A percentile compares a stretch with the other conserved stretches of the same genome.
Conservation (phyloP, 1,140 invertebrate genomes). For the Drosophila fuyamai region DNA sequence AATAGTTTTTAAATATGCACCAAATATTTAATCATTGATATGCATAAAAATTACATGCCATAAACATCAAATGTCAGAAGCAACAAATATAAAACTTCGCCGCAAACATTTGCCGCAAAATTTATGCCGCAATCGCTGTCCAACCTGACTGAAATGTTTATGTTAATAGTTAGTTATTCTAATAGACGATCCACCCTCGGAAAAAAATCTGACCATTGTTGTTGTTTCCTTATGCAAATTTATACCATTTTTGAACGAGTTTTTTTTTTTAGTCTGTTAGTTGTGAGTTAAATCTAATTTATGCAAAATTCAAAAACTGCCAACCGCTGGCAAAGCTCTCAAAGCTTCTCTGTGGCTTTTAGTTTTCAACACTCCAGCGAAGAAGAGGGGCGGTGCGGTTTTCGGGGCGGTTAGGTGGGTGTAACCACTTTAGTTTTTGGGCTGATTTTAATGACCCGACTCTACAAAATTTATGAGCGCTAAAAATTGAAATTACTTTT, state of each 20-base stretch:
- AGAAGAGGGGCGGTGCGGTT: not conserved
- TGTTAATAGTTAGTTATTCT: slow-evolving; percentile 71
- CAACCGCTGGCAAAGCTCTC: slow-evolving; percentile 55
- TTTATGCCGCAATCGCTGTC: slow-evolving; percentile 76
- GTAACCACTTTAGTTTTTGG: slow-evolving; percentile 59
- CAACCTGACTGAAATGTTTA: slow-evolving; percentile 66
- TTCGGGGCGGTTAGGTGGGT: slow-evolving; percentile 17
- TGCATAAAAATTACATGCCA: slow-evolving; percentile 31
- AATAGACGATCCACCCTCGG: slow-evolving; percentile 42
- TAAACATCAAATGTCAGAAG: slow-evolving; percentile 52
- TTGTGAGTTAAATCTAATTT: slow-evolving; percentile 72
- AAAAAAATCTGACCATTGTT: slow-evolving; percentile 23
- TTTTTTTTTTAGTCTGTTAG: slow-evolving; percentile 26
- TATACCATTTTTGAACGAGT: slow-evolving; percentile 45
- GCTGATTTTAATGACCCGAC: slow-evolving; percentile 68
- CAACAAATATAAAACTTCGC: slow-evolving; percentile 38
- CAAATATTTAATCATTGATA: slow-evolving; percentile 43
- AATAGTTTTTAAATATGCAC: slow-evolving; percentile 64
- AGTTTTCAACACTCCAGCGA: slow-evolving; percentile 50
- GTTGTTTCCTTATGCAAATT: slow-evolving; percentile 55
- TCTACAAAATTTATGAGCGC: slow-evolving; percentile 73
- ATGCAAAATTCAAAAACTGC: slow-evolving; percentile 67
- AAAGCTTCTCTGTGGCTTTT: slow-evolving; percentile 53
- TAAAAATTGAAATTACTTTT: slow-evolving; percentile 76
- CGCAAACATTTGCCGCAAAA: slow-evolving; percentile 66